Conservation (phyloP, 53 echinoderm and acorn worm species). For the Antedon mediterranea region DNA sequence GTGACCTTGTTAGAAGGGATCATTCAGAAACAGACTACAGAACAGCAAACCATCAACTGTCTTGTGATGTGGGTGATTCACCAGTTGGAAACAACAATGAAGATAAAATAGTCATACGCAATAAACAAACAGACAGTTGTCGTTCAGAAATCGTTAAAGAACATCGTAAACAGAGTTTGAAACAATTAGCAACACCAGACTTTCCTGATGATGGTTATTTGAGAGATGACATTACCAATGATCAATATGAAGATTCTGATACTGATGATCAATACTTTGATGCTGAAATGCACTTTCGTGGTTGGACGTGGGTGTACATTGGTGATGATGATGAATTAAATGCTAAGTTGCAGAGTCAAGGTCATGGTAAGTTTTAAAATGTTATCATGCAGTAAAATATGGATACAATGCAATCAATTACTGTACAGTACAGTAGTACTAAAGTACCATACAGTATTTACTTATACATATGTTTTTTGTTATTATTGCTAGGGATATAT, state of each 20-base stretch:
- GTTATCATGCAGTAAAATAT: too few relatives aligned
- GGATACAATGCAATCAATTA: too few relatives aligned
- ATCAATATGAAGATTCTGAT: not conserved
- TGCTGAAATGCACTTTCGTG: conserved; percentile 16
- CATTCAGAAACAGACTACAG: too few relatives aligned
- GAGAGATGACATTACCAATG: not conserved
- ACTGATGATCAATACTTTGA: not conserved
- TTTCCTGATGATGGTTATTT: not conserved
- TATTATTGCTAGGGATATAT: too few relatives aligned
- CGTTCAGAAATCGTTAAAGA: not conserved
- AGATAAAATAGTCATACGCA: not conserved
- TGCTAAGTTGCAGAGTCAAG: not conserved
- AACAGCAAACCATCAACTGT: not conserved
- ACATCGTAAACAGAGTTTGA: not conserved
- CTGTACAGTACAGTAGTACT: too few relatives aligned
- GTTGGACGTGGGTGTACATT: conserved; percentile 42
- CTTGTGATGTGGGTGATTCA: too few relatives aligned
- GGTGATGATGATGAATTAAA: conserved; percentile 32
- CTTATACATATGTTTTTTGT: too few relatives aligned
- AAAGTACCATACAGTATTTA: too few relatives aligned
- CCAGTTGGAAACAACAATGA: not conserved
- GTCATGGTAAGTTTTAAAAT: not conserved
- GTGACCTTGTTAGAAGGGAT: not conserved
- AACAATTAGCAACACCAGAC: too few relatives aligned
- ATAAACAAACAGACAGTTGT: not conserved